Percentiles rank a stretch among this genome's conserved stretches.
These are phyloP conservation scores for Engraulis encrasicolus DNA, from an alignment of 2,113 vertebrate species.

Conservation along the genomic window DNA sequence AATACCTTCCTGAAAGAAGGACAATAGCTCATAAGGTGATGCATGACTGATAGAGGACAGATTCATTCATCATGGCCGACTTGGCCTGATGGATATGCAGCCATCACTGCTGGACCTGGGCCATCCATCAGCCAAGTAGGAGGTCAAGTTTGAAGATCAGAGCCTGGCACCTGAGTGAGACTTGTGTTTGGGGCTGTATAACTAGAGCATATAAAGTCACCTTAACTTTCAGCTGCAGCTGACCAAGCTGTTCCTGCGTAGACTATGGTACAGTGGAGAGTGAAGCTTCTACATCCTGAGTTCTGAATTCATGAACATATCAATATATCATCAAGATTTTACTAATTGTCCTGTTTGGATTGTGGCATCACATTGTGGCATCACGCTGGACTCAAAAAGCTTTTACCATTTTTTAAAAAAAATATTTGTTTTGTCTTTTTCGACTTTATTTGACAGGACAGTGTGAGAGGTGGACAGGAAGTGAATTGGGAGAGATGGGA, in stretches of 20 bases:
- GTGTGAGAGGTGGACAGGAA: too few species aligned
- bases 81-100: slow-evolving; percentile 73
- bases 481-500: too few species aligned
- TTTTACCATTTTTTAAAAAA: too few species aligned
- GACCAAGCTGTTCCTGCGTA: not conserved
- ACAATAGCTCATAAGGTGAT: slow-evolving; percentile 74
- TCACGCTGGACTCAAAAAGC: too few species aligned
- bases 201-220: slow-evolving; percentile 45
- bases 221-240: slow-evolving; percentile 31
- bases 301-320: too few species aligned
- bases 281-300: too few species aligned
- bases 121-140: slow-evolving; percentile 69
- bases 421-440: too few species aligned
- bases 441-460: too few species aligned
- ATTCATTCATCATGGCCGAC: slow-evolving; percentile 73
- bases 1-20: slow-evolving; percentile 68
- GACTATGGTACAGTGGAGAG: too few species aligned
- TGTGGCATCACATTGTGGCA: too few species aligned
- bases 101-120: slow-evolving; percentile 60
- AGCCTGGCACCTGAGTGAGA: slow-evolving; percentile 56
- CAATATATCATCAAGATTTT: too few species aligned
- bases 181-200: slow-evolving; percentile 26
- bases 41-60: slow-evolving; percentile 75
- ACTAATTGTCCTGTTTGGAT: too few species aligned
- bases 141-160: slow-evolving; percentile 79